A percentile compares a stretch with the other conserved stretches of the same genome.
Conservation (phyloP, 2,113 vertebrate species). For the Phrynosoma blainvillii region DNA sequence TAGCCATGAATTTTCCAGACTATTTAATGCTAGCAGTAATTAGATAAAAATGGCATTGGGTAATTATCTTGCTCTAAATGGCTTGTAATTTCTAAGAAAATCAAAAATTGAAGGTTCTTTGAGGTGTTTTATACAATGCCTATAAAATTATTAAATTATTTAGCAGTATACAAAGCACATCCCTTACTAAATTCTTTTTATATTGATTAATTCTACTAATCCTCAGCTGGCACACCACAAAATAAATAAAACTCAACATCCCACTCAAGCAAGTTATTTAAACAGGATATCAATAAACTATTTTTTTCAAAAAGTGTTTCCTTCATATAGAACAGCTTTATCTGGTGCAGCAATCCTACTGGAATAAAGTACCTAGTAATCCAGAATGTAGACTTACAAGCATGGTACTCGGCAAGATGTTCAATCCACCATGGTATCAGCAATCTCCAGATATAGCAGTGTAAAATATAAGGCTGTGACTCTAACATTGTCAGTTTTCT, state of each 20-base stretch:
- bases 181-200: conserved; percentile 37
- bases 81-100: neutral
- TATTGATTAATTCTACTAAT: conserved; percentile 45
- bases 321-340: neutral
- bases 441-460: no score
- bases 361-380: neutral
- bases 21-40: conserved; percentile 30
- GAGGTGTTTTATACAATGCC: neutral
- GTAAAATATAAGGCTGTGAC: no score
- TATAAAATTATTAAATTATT: neutral
- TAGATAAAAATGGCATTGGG: neutral
- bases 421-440: neutral
- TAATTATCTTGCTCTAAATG: neutral
- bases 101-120: conserved; percentile 3
- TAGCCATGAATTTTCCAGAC: conserved; percentile 17
- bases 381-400: neutral
- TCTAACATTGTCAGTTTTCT: no score
- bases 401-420: neutral
- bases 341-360: neutral
- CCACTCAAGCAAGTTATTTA: conserved; percentile 49
- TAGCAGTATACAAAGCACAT: neutral
- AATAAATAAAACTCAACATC: conserved; percentile 58
- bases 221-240: conserved; percentile 22
- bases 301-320: neutral
- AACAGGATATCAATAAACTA: conserved; percentile 8